These are phyloP conservation scores for Xenus cinereus DNA, from an alignment of 2,113 vertebrate genomes.

Conservation along the genomic window DNA sequence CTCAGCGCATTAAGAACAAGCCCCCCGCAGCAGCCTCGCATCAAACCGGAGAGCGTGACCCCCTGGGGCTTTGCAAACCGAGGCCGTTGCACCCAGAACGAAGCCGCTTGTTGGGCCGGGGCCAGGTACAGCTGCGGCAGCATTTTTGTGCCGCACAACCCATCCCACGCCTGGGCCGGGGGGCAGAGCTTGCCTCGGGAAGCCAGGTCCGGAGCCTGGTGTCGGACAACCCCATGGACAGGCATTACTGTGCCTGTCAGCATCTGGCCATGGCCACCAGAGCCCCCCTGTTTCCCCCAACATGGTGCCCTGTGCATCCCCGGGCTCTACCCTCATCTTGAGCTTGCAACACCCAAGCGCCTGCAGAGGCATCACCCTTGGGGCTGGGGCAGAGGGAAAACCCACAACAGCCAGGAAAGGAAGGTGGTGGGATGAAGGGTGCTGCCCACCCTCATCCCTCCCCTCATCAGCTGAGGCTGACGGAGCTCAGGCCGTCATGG, in stretches of 20 bases:
- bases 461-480: conserved; percentile 29
- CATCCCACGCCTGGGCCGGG: neutral
- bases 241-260: neutral
- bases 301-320: fast-evolving
- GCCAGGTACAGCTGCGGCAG: neutral
- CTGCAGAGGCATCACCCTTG: neutral
- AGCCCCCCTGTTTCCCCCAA: neutral
- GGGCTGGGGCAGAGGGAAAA: neutral
- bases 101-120: neutral
- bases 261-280: fast-evolving
- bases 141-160: neutral
- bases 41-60: neutral
- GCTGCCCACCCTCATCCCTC: neutral
- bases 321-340: fast-evolving
- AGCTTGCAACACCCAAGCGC: neutral
- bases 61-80: neutral
- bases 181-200: neutral
- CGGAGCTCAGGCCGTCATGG: neutral
- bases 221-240: neutral
- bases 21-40: fast-evolving
- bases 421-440: neutral
- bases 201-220: neutral
- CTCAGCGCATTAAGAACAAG: neutral
- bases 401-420: neutral
- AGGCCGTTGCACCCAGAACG: neutral